These are phyloP conservation scores for Colletes collaris DNA, from an alignment of 2,888 invertebrate species.

Conservation along the genomic window DNA sequence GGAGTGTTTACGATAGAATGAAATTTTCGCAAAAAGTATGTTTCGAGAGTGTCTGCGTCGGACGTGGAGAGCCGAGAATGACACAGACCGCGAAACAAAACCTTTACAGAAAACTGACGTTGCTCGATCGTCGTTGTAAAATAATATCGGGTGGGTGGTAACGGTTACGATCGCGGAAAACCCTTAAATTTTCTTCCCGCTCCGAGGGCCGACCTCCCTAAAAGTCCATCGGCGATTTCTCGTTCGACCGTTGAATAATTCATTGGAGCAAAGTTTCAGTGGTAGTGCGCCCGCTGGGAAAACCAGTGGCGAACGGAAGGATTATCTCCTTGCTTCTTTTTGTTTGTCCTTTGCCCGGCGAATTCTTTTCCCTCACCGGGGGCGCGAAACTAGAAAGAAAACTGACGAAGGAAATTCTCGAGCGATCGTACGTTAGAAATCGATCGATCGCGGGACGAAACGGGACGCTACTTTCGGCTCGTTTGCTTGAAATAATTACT, in stretches of 20 bases:
- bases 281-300: neutral
- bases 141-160: neutral
- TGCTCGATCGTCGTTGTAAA: neutral
- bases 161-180: neutral
- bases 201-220: conserved; percentile 12
- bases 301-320: neutral
- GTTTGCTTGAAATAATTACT: neutral
- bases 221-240: conserved; percentile 34
- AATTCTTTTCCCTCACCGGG: neutral
- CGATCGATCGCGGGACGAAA: neutral
- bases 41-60: neutral
- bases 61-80: neutral
- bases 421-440: neutral
- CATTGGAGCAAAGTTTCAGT: conserved; percentile 31
- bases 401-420: neutral
- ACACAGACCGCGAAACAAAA: no score
- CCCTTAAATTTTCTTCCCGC: conserved; percentile 15
- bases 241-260: conserved; percentile 49
- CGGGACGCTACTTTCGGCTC: neutral
- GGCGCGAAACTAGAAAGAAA: neutral
- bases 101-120: neutral
- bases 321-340: conserved; percentile 4
- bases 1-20: no score
- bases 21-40: no score
- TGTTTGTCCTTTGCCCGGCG: neutral